Evolutionary conservation across 2,888 invertebrate species (phyloP).

Genomic region (Tortrix viridana): DNA sequence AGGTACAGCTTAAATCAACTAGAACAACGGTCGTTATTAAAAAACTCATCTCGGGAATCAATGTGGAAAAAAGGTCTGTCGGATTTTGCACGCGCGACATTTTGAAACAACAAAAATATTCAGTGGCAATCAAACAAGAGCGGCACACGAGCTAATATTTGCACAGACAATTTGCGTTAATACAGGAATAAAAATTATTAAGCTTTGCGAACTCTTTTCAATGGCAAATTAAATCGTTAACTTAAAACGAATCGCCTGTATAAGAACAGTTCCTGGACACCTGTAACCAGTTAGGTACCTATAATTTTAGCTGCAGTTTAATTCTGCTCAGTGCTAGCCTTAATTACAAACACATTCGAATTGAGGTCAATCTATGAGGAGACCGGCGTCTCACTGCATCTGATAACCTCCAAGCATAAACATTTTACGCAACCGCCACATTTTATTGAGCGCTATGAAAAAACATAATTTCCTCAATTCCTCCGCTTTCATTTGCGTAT

Average conservation of each 20-base stretch:
- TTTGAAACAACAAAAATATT: slow-evolving; percentile 61
- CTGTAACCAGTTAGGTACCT: background rate
- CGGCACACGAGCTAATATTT: slow-evolving; percentile 62
- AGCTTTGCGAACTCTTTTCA: slow-evolving; percentile 43
- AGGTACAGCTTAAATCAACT: slow-evolving; percentile 15
- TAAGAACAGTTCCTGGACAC: background rate
- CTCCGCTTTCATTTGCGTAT: slow-evolving; percentile 48
- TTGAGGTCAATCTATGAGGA: background rate
- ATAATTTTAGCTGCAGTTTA: background rate
- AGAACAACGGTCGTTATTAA: slow-evolving; percentile 26
- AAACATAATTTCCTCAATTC: slow-evolving; percentile 43
- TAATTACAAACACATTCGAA: background rate
- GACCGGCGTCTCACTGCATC: slow-evolving; percentile 13
- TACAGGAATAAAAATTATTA: slow-evolving; percentile 53
- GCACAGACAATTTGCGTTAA: slow-evolving; percentile 58
- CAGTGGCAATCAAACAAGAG: slow-evolving; percentile 63
- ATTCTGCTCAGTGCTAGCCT: background rate
- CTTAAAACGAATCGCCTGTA: too few species aligned
- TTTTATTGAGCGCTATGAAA: slow-evolving; percentile 36
- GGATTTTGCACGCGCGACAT: slow-evolving; percentile 43
- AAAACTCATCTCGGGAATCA: slow-evolving; percentile 30
- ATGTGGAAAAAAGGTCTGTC: slow-evolving; percentile 30
- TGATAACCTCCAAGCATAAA: slow-evolving; percentile 23
- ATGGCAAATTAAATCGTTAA: background rate
- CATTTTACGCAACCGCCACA: slow-evolving; percentile 22